Evolutionary conservation across 2,888 invertebrate species (phyloP).

Genomic region (Seira ritae): DNA sequence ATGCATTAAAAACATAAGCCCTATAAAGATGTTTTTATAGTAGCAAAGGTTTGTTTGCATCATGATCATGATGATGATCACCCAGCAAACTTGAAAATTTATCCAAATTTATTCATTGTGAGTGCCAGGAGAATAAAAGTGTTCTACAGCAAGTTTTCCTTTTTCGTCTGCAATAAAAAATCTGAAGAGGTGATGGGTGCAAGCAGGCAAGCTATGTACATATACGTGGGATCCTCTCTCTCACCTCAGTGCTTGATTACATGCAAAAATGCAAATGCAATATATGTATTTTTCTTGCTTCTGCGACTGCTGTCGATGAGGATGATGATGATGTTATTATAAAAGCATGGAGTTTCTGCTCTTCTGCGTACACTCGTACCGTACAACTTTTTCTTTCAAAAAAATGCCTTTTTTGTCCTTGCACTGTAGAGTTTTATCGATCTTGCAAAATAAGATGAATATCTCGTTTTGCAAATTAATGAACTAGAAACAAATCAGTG

Average conservation of each 20-base stretch:
- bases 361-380: neutral
- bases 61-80: neutral
- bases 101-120: constrained; percentile 11
- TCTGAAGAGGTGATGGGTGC: neutral
- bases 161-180: constrained; percentile 1
- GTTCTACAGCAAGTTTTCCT: constrained; percentile 2
- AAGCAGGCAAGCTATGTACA: neutral
- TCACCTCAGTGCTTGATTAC: constrained; percentile 1
- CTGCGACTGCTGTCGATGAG: neutral
- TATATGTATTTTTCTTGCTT: constrained; percentile 4
- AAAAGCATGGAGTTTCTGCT: neutral
- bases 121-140: neutral
- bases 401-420: neutral
- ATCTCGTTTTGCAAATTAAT: constrained; percentile 11
- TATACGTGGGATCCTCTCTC: constrained; percentile 4
- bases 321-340: neutral
- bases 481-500: constrained; percentile 7
- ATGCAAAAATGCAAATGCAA: constrained; percentile 24
- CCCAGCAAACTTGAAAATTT: constrained; percentile 8
- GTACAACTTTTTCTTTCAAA: neutral
- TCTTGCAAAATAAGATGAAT: constrained; percentile 2
- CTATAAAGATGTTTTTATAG: neutral
- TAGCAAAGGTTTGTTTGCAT: constrained; percentile 3
- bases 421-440: constrained; percentile 2
- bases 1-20: neutral